These are phyloP conservation scores for Rhinella marina DNA, from an alignment of 2,797 vertebrate species.

Conservation along the genomic window DNA sequence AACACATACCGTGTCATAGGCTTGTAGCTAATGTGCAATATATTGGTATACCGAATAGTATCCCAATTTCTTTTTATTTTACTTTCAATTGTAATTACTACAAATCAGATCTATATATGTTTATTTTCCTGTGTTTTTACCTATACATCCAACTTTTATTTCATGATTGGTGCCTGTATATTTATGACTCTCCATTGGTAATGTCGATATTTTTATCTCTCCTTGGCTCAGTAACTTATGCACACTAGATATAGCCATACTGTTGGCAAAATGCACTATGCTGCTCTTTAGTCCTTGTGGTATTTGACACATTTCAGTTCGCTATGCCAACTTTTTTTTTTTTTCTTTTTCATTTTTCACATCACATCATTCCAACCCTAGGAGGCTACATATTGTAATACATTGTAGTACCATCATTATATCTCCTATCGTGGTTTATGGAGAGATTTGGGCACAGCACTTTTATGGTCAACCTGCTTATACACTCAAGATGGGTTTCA, in stretches of 20 bases:
- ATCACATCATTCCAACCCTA: slow-evolving; percentile 15
- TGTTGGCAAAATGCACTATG: slow-evolving; percentile 30
- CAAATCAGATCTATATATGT: neutral
- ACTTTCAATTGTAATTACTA: neutral
- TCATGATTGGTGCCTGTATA: neutral
- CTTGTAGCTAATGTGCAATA: slow-evolving; percentile 67
- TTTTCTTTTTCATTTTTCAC: neutral
- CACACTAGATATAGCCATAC: slow-evolving; percentile 40
- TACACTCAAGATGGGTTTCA: neutral
- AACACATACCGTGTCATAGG: slow-evolving; percentile 57
- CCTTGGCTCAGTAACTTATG: neutral
- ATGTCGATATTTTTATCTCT: neutral
- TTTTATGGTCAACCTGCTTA: neutral
- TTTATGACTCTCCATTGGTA: neutral
- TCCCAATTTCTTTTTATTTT: neutral
- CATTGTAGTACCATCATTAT: neutral
- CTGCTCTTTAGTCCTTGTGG: slow-evolving; percentile 32
- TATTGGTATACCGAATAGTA: slow-evolving; percentile 65
- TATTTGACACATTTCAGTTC: slow-evolving; percentile 25
- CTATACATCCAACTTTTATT: neutral
- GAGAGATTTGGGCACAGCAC: neutral
- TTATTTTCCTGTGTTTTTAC: neutral
- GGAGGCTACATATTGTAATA: neutral
- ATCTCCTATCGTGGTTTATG: neutral
- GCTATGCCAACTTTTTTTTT: neutral